phyloP scores from a whole-genome alignment of 2,888 invertebrate species.

The Branchinecta sandiegonensis region DNA sequence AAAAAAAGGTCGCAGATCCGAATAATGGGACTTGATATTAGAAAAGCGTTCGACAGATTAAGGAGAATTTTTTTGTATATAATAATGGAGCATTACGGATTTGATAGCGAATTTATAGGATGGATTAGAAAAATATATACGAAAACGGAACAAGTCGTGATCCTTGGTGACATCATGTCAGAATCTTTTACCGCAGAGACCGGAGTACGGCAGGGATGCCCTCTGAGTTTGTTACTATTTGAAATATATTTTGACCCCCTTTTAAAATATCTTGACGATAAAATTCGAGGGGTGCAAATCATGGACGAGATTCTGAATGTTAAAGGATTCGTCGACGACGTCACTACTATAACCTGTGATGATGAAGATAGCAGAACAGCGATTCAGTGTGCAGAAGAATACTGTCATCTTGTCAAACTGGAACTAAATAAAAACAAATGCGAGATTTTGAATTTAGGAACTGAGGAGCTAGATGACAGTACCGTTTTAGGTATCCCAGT shows the following conservation, averaged over 20 bases:
- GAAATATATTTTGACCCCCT: slow-evolving; percentile 7
- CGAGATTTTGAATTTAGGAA: neutral
- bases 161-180: too few species aligned
- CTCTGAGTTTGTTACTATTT: neutral
- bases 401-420: slow-evolving; percentile 8
- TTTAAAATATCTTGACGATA: neutral
- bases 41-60: neutral
- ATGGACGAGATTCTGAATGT: neutral
- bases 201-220: slow-evolving; percentile 7
- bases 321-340: slow-evolving; percentile 10
- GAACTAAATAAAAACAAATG: neutral
- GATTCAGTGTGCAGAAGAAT: neutral
- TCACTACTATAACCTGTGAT: neutral
- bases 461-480: neutral
- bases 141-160: too few species aligned
- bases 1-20: slow-evolving; percentile 7
- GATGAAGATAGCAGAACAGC: neutral
- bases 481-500: neutral
- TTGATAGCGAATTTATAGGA: neutral
- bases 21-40: slow-evolving; percentile 11
- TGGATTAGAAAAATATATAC: neutral
- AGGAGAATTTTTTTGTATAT: neutral
- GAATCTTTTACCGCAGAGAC: neutral
- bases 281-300: neutral
- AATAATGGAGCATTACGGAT: neutral